Conservation (phyloP, 2,888 invertebrate species). For the Hetaerina titia region DNA sequence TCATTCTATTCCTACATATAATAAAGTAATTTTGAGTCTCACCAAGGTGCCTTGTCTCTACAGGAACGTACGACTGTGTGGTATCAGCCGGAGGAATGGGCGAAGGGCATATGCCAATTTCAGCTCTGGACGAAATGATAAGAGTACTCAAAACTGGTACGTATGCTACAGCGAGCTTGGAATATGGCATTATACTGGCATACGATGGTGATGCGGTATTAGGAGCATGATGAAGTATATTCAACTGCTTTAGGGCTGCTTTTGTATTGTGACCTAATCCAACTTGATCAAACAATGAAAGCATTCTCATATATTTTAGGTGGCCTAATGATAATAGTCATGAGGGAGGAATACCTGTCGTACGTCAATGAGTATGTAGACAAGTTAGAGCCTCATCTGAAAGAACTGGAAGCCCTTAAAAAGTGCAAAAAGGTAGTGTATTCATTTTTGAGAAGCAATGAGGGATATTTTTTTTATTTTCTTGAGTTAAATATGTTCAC, state of each 20-base stretch:
- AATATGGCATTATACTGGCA: neutral
- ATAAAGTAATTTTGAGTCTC: neutral
- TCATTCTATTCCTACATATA: no score
- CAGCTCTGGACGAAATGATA: constrained; percentile 74
- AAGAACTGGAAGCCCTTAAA: constrained; percentile 72
- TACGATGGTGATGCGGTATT: neutral
- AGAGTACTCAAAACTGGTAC: constrained; percentile 74
- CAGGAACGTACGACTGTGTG: constrained; percentile 73
- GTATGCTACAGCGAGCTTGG: neutral
- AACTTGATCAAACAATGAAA: no score
- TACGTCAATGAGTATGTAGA: constrained; percentile 73
- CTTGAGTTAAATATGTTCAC: neutral
- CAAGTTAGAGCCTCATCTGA: constrained; percentile 74
- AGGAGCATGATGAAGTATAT: no score
- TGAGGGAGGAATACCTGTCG: constrained; percentile 74
- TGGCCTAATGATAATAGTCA: constrained; percentile 74
- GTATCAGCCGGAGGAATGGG: constrained; percentile 75
- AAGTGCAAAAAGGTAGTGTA: constrained; percentile 73
- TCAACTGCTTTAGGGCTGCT: no score
- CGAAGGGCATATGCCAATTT: constrained; percentile 74
- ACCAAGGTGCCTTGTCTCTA: constrained; percentile 42
- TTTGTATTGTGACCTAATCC: no score
- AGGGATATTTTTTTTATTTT: no score
- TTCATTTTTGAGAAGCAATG: neutral
- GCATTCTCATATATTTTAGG: constrained; percentile 71